Percentiles rank a stretch among this genome's conserved stretches.
Evolutionary conservation across 1,140 invertebrate species (phyloP).

Genomic region (Lepidotrigona ventralis): DNA sequence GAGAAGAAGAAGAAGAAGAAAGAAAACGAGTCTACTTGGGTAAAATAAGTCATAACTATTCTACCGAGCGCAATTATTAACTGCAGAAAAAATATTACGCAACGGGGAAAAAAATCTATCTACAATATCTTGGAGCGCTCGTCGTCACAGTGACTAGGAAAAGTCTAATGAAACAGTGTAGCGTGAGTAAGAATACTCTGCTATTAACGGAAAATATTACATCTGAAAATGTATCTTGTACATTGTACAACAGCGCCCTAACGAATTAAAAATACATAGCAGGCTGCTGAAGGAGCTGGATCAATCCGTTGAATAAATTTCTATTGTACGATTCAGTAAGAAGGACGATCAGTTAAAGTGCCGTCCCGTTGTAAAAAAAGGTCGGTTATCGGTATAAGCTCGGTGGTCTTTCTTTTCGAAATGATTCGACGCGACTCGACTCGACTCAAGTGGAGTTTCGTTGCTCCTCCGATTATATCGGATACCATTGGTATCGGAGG

Average conservation of each 20-base stretch:
- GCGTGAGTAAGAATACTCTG: too few species aligned
- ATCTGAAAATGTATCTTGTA: neutral
- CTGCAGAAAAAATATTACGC: too few species aligned
- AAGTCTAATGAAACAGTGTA: too few species aligned
- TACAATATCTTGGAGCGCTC: too few species aligned
- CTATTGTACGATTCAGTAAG: constrained; percentile 12
- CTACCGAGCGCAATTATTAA: neutral
- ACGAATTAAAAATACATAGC: neutral
- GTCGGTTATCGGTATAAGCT: constrained; percentile 46
- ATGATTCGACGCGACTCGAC: neutral
- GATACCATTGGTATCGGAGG: constrained; percentile 52
- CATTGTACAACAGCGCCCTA: too few species aligned
- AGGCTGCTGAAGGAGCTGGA: neutral
- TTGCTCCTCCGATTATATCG: constrained; percentile 52
- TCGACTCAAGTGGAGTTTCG: constrained; percentile 12
- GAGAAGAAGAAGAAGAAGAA: too few species aligned
- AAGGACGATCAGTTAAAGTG: constrained; percentile 20
- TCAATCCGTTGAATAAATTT: constrained; percentile 12
- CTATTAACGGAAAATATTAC: too few species aligned
- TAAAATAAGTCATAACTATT: neutral
- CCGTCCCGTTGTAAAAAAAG: constrained; percentile 47
- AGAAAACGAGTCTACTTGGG: too few species aligned
- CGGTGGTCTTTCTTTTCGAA: constrained; percentile 57
- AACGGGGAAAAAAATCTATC: too few species aligned
- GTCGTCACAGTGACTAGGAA: too few species aligned